phyloP scores from a whole-genome alignment of 2,888 invertebrate genomes.

The Linnaemya vulpina region DNA sequence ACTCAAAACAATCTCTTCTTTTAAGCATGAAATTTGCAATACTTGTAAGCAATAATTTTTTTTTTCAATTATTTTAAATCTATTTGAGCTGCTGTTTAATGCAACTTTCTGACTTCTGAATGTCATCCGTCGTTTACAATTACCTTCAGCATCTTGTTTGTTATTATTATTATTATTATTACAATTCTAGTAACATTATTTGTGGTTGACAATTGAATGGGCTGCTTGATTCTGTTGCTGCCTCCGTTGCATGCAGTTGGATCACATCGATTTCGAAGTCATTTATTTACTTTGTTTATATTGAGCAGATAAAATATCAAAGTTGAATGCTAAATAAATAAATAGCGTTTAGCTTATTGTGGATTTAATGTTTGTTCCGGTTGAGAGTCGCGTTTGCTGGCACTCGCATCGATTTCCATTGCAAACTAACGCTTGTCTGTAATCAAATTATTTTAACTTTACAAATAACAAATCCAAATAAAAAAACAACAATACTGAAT shows the following conservation, averaged over 20 bases:
- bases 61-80: conserved; percentile 67
- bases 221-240: conserved; percentile 19
- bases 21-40: background rate
- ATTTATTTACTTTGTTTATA: conserved; percentile 48
- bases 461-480: conserved; percentile 66
- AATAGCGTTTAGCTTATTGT: conserved; percentile 33
- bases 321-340: conserved; percentile 62
- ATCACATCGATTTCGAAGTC: conserved; percentile 39
- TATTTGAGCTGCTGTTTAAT: conserved; percentile 70
- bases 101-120: conserved; percentile 64
- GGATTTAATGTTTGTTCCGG: conserved; percentile 55
- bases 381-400: conserved; percentile 6
- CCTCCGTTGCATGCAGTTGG: conserved; percentile 2
- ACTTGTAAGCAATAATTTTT: background rate
- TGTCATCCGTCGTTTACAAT: conserved; percentile 46
- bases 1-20: background rate
- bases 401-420: conserved; percentile 46
- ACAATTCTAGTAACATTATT: conserved; percentile 20
- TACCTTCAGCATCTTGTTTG: conserved; percentile 40
- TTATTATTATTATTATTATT: background rate
- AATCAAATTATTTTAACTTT: conserved; percentile 69
- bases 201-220: conserved; percentile 23
- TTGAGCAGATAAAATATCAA: conserved; percentile 57
- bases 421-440: conserved; percentile 60
- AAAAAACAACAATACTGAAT: conserved; percentile 43